These are phyloP conservation scores for Leptopilina drosophilae DNA, from an alignment of 2,888 invertebrate species.

Conservation along the genomic window DNA sequence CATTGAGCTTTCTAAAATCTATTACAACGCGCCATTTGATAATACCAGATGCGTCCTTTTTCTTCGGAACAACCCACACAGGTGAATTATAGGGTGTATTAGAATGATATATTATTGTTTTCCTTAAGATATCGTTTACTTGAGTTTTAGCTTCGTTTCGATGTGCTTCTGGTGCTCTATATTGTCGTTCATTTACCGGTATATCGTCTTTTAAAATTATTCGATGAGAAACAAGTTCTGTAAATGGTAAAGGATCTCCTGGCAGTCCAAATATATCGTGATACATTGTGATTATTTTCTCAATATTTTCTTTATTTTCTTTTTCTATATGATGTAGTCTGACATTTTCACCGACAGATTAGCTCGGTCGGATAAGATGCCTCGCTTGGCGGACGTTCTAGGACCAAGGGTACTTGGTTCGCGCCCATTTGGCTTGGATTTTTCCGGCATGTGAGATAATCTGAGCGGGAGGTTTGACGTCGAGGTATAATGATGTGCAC, in stretches of 20 bases:
- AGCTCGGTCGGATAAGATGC: no score
- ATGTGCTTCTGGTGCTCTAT: background rate
- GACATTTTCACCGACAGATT: no score
- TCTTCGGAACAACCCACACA: constrained; percentile 2
- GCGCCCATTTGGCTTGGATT: no score
- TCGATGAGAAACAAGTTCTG: background rate
- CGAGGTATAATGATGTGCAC: no score
- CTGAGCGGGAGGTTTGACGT: no score
- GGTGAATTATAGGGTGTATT: constrained; percentile 6
- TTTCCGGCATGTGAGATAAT: no score
- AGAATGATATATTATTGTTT: background rate
- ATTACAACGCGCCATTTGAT: constrained; percentile 41
- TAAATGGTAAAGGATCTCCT: background rate
- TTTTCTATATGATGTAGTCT: background rate
- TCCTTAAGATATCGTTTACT: background rate
- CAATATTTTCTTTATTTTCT: background rate
- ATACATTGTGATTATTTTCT: background rate
- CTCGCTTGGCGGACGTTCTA: no score
- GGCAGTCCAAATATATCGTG: background rate
- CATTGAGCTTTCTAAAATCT: constrained; percentile 30
- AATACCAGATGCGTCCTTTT: constrained; percentile 30
- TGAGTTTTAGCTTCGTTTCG: background rate
- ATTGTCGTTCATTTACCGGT: background rate
- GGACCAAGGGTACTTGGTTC: no score
- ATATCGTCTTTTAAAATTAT: background rate